These are phyloP conservation scores for Cotesia congregata DNA, from an alignment of 2,888 invertebrate genomes.

Conservation along the genomic window DNA sequence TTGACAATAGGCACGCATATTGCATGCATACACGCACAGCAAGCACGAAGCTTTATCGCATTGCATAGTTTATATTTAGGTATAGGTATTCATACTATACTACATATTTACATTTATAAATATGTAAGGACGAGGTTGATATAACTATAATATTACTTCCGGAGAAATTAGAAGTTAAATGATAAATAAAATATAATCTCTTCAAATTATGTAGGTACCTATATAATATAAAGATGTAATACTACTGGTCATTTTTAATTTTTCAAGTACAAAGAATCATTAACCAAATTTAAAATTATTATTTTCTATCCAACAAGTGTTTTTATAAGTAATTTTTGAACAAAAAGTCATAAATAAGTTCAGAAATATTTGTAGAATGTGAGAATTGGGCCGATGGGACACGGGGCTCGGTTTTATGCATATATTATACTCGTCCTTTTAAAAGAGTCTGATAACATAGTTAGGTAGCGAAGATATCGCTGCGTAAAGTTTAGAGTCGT, in stretches of 20 bases:
- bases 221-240: slow-evolving; percentile 9
- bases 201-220: background rate
- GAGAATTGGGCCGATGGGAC: too few relatives aligned
- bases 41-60: slow-evolving; percentile 43
- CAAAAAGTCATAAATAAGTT: too few relatives aligned
- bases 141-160: slow-evolving; percentile 52
- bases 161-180: slow-evolving; percentile 42
- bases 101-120: background rate
- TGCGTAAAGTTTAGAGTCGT: too few relatives aligned
- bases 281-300: too few relatives aligned
- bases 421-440: too few relatives aligned
- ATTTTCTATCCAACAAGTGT: too few relatives aligned
- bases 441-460: too few relatives aligned
- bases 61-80: background rate
- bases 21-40: slow-evolving; percentile 54
- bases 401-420: too few relatives aligned
- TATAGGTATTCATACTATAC: background rate
- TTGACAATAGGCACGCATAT: slow-evolving; percentile 51
- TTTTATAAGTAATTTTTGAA: too few relatives aligned
- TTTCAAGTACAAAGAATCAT: too few relatives aligned
- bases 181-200: slow-evolving; percentile 40
- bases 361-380: too few relatives aligned
- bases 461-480: too few relatives aligned
- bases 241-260: background rate
- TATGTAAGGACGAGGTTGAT: slow-evolving; percentile 38